A percentile compares a stretch with the other conserved stretches of the same genome.
phyloP scores from a whole-genome alignment of 2,113 vertebrate genomes.

The Microcebus lehilahytsara region DNA sequence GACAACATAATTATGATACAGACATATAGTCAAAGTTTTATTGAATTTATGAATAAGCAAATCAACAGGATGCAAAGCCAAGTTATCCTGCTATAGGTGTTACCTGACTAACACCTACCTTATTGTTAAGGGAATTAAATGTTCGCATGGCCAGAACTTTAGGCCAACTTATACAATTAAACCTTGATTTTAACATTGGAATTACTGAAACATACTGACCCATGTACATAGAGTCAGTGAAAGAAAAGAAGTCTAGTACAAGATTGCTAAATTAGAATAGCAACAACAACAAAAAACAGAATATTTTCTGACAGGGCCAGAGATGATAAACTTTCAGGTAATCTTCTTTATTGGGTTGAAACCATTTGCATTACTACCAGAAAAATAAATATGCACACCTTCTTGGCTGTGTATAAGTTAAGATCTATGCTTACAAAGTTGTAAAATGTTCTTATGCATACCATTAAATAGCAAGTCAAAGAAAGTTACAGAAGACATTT shows the following conservation, averaged over 20 bases:
- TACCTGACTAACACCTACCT: too few species aligned
- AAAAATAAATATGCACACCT: not conserved
- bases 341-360: not conserved
- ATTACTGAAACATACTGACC: not conserved
- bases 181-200: not conserved
- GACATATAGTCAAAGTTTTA: not conserved
- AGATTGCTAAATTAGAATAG: not conserved
- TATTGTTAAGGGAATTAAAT: too few species aligned
- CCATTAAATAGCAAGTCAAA: not conserved
- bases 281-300: not conserved
- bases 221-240: not conserved
- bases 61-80: not conserved
- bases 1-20: not conserved
- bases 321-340: not conserved
- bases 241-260: not conserved
- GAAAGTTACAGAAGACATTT: not conserved
- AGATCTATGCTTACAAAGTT: not conserved
- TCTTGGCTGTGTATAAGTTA: not conserved
- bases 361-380: not conserved
- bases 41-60: not conserved
- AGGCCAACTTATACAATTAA: not conserved
- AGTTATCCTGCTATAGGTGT: not conserved
- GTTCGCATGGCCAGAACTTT: not conserved
- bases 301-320: not conserved
- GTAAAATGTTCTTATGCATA: not conserved